phyloP scores from a whole-genome alignment of 1,140 invertebrate species.

The Papilio polytes region DNA sequence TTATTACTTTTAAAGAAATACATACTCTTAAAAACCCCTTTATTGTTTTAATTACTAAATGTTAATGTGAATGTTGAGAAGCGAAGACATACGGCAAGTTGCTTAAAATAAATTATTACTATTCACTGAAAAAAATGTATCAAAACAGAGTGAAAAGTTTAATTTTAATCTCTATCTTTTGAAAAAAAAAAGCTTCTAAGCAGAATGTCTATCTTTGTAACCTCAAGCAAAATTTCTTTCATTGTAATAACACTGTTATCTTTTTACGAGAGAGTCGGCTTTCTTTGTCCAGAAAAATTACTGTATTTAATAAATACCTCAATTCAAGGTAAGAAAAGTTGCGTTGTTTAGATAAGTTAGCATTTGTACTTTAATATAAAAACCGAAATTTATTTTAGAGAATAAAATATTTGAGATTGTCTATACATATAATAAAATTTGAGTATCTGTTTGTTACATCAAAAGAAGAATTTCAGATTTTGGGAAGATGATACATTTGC shows the following conservation, averaged over 20 bases:
- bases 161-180: neutral
- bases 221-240: slow-evolving; percentile 49
- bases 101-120: no score
- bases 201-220: slow-evolving; percentile 1
- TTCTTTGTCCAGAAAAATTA: slow-evolving; percentile 62
- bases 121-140: no score
- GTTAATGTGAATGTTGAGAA: no score
- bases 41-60: no score
- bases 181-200: slow-evolving; percentile 30
- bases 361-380: neutral
- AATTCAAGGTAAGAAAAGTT: slow-evolving; percentile 7
- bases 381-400: neutral
- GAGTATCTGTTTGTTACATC: no score
- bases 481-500: no score
- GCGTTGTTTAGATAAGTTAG: neutral
- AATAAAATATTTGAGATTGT: neutral
- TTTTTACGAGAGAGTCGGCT: slow-evolving; percentile 57
- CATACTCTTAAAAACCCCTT: no score
- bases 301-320: slow-evolving; percentile 50
- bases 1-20: no score
- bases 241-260: slow-evolving; percentile 48
- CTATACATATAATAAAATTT: no score
- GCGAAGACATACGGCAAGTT: no score
- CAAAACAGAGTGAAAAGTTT: no score
- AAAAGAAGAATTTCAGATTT: no score